Percentiles rank a stretch among this genome's conserved stretches.
phyloP scores from a whole-genome alignment of 1,140 invertebrate species.

The Argopecten irradians region DNA sequence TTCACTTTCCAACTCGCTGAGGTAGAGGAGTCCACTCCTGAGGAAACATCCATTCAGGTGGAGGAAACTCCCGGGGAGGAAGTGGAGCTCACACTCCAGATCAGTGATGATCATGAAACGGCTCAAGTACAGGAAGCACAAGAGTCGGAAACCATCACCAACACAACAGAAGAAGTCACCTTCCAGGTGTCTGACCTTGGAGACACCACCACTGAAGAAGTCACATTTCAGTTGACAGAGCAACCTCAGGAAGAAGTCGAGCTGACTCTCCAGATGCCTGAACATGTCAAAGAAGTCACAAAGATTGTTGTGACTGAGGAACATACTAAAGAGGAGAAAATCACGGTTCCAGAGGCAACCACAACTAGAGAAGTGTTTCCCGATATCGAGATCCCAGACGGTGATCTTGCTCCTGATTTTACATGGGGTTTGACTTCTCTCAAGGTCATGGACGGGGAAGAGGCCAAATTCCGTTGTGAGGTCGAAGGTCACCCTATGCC shows the following conservation, averaged over 20 bases:
- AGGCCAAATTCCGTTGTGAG: constrained; percentile 83
- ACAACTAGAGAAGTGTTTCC: constrained; percentile 58
- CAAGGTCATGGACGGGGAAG: constrained; percentile 94
- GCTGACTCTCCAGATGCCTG: constrained; percentile 47
- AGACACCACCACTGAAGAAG: constrained; percentile 46
- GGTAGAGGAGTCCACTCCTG: background rate
- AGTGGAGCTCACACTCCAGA: constrained; percentile 48
- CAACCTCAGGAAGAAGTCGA: constrained; percentile 53
- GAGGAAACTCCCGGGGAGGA: constrained; percentile 54
- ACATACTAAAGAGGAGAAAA: constrained; percentile 42
- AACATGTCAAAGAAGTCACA: constrained; percentile 39
- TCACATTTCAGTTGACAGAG: constrained; percentile 48
- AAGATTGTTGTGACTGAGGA: constrained; percentile 50
- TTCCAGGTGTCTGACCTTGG: constrained; percentile 36
- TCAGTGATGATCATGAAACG: constrained; percentile 35
- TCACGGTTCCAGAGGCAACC: constrained; percentile 38
- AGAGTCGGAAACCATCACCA: background rate
- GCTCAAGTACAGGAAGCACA: constrained; percentile 33
- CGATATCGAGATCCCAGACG: constrained; percentile 72
- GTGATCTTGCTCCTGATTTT: constrained; percentile 86
- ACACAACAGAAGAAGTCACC: constrained; percentile 9
- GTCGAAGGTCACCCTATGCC: constrained; percentile 67
- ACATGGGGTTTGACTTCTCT: constrained; percentile 83
- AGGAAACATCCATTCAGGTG: constrained; percentile 41
- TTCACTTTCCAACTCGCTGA: constrained; percentile 40